phyloP scores from a whole-genome alignment of 2,888 invertebrate species.

The Erynnis tages region DNA sequence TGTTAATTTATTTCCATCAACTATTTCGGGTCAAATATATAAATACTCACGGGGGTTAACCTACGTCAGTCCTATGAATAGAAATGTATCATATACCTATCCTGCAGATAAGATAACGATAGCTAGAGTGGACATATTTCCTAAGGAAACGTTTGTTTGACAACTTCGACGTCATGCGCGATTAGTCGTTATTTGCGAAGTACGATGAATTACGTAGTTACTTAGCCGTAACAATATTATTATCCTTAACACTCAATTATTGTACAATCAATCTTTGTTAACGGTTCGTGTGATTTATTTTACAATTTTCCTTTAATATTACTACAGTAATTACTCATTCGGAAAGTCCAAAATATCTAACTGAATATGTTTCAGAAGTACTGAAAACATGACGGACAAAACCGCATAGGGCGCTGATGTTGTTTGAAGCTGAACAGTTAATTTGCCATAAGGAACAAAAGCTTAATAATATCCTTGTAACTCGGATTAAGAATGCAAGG shows the following conservation, averaged over 20 bases:
- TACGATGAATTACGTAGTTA: slow-evolving; percentile 33
- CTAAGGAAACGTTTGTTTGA: slow-evolving; percentile 30
- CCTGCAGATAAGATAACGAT: slow-evolving; percentile 16
- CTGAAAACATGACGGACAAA: too few species aligned
- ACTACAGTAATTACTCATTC: too few species aligned
- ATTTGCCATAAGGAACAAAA: too few species aligned
- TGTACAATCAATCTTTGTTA: background rate
- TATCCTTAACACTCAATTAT: slow-evolving; percentile 7
- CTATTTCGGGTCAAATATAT: too few species aligned
- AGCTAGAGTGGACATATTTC: slow-evolving; percentile 12
- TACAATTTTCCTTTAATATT: background rate
- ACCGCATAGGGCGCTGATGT: too few species aligned
- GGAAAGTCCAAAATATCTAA: too few species aligned
- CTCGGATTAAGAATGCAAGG: too few species aligned
- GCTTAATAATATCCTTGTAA: too few species aligned
- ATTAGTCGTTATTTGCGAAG: slow-evolving; percentile 33
- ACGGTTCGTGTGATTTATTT: background rate
- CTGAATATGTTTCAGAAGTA: too few species aligned
- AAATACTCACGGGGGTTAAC: slow-evolving; percentile 16
- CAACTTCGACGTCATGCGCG: slow-evolving; percentile 29
- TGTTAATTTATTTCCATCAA: too few species aligned
- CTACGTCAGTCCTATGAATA: slow-evolving; percentile 4
- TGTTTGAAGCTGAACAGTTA: too few species aligned
- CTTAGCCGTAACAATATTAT: slow-evolving; percentile 26
- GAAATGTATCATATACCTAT: background rate